phyloP scores from a whole-genome alignment of 2,888 invertebrate species.

The Strigamia crassipes region DNA sequence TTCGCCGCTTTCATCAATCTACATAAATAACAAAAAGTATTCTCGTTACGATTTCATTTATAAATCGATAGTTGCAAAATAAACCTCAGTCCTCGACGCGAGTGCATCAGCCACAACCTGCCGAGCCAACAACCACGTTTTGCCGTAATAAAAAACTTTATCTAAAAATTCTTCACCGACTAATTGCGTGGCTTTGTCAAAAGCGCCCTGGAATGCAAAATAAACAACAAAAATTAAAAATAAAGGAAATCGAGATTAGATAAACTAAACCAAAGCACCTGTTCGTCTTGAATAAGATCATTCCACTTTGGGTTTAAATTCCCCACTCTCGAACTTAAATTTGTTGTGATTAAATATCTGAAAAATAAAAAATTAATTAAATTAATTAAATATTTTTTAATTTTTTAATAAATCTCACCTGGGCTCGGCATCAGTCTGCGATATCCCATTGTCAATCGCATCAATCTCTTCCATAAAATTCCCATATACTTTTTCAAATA shows the following conservation, averaged over 20 bases:
- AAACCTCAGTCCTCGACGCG: slow-evolving; percentile 65
- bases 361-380: background rate
- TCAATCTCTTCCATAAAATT: slow-evolving; percentile 91
- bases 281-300: slow-evolving; percentile 63
- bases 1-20: slow-evolving; percentile 65
- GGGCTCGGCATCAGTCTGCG: slow-evolving; percentile 69
- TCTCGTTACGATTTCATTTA: background rate
- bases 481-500: slow-evolving; percentile 72
- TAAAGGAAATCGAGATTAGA: too few species aligned
- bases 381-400: background rate
- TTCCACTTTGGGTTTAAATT: slow-evolving; percentile 84
- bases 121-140: slow-evolving; percentile 86
- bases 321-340: slow-evolving; percentile 75
- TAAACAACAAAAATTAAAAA: background rate
- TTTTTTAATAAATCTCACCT: slow-evolving; percentile 53
- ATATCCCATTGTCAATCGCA: slow-evolving; percentile 96
- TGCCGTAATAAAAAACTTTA: slow-evolving; percentile 66
- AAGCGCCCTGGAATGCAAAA: background rate
- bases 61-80: too few species aligned
- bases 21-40: slow-evolving; percentile 5
- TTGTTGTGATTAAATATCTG: slow-evolving; percentile 76
- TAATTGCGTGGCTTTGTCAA: slow-evolving; percentile 71
- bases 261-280: slow-evolving; percentile 48
- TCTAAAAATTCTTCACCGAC: slow-evolving; percentile 80
- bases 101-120: slow-evolving; percentile 75